Evolutionary conservation across 2,888 invertebrate genomes (phyloP).

Genomic region (Macrosiphum euphorbiae): DNA sequence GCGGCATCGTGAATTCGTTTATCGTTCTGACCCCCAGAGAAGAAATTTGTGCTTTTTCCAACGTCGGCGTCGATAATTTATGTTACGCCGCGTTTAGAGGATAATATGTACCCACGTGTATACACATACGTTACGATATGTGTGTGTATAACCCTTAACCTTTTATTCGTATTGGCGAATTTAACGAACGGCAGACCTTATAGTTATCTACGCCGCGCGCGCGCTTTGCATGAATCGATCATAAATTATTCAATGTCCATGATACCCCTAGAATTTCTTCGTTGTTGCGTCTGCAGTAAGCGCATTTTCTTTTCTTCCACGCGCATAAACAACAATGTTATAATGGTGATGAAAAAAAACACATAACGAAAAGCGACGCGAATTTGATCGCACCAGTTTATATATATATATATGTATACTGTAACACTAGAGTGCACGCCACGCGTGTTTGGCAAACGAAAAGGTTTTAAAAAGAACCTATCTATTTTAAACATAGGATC

Average conservation of each 20-base stretch:
- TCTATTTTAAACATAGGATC: not conserved
- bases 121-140: too few species aligned
- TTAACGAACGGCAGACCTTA: constrained; percentile 18
- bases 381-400: not conserved
- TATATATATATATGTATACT: too few species aligned
- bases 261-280: constrained; percentile 3
- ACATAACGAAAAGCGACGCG: not conserved
- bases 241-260: constrained; percentile 54
- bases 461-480: not conserved
- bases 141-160: constrained; percentile 12
- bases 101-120: not conserved
- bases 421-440: not conserved
- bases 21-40: constrained; percentile 38
- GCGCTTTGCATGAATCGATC: constrained; percentile 17
- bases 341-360: not conserved
- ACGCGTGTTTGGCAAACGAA: not conserved
- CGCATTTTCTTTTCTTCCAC: not conserved
- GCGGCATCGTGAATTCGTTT: constrained; percentile 38
- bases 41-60: constrained; percentile 32
- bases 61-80: constrained; percentile 51
- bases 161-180: constrained; percentile 45
- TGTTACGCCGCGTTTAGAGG: constrained; percentile 9
- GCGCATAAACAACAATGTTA: constrained; percentile 6
- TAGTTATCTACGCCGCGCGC: constrained; percentile 25
- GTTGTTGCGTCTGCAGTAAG: not conserved